Conservation (phyloP, 2,888 invertebrate genomes). For the Stomorhina lunata region DNA sequence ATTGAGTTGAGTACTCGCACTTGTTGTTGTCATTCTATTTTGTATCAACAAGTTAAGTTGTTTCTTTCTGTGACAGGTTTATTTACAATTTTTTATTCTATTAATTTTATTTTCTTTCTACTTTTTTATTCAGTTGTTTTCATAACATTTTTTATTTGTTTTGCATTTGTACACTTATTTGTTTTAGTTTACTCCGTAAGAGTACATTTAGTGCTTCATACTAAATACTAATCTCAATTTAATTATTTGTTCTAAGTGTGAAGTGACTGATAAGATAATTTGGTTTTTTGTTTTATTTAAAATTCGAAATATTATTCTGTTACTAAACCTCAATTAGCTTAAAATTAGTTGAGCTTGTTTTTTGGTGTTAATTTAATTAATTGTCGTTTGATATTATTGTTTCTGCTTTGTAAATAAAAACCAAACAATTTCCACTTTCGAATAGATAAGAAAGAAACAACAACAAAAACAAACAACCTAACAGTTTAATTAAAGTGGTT, state of each 20-base stretch:
- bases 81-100: no score
- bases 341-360: conserved; percentile 11
- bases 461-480: neutral
- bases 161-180: neutral
- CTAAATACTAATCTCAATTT: neutral
- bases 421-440: neutral
- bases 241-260: conserved; percentile 17
- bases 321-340: conserved; percentile 48
- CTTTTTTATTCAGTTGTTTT: neutral
- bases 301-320: conserved; percentile 43
- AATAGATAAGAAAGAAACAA: conserved; percentile 38
- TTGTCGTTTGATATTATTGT: conserved; percentile 32
- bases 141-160: neutral
- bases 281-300: neutral
- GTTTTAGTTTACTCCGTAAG: neutral
- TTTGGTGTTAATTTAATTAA: conserved; percentile 37
- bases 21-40: conserved; percentile 14
- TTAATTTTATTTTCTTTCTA: conserved; percentile 1
- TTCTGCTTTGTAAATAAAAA: conserved; percentile 4
- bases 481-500: no score
- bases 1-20: neutral
- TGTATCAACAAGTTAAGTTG: conserved; percentile 32
- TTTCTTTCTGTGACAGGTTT: conserved; percentile 14
- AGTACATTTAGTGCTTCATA: neutral
- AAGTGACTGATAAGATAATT: conserved; percentile 58